These are phyloP conservation scores for Charadrius vociferus DNA, from an alignment of 2,113 vertebrate genomes.

Conservation along the genomic window DNA sequence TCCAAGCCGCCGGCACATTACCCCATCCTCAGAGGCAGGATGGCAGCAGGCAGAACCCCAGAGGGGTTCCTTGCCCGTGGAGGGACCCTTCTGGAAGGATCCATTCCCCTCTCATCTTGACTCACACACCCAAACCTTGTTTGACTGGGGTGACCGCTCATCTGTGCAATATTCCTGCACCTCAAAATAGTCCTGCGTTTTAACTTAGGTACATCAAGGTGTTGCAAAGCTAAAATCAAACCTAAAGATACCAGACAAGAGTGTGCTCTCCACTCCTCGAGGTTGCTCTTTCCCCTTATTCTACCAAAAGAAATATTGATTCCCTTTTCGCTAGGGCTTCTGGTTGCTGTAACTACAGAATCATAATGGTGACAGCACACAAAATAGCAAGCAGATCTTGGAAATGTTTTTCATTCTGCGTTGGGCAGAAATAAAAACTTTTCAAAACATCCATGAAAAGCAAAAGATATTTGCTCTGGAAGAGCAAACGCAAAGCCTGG, in stretches of 20 bases:
- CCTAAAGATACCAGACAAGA: not conserved
- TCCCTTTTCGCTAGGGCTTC: not conserved
- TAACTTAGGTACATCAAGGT: not conserved
- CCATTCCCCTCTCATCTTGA: not conserved
- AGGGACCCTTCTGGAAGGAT: not conserved
- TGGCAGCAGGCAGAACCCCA: not conserved
- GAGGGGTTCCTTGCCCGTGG: not conserved
- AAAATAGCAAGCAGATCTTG: not conserved
- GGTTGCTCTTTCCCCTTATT: not conserved
- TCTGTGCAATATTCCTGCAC: rapidly evolving
- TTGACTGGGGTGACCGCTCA: not conserved
- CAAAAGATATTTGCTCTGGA: too few relatives aligned
- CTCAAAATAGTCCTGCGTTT: rapidly evolving
- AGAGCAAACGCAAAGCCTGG: too few relatives aligned
- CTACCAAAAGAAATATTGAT: not conserved
- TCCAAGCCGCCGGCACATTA: not conserved
- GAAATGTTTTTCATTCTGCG: not conserved
- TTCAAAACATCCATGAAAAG: too few relatives aligned
- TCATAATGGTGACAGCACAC: not conserved
- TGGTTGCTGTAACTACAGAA: not conserved
- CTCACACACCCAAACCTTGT: not conserved
- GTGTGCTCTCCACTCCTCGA: not conserved
- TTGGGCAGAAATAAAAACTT: too few relatives aligned
- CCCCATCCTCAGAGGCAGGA: not conserved
- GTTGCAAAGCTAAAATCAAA: not conserved